A percentile compares a stretch with the other conserved stretches of the same genome.
phyloP scores from a whole-genome alignment of 2,113 vertebrate species.

The Archocentrus centrarchus region DNA sequence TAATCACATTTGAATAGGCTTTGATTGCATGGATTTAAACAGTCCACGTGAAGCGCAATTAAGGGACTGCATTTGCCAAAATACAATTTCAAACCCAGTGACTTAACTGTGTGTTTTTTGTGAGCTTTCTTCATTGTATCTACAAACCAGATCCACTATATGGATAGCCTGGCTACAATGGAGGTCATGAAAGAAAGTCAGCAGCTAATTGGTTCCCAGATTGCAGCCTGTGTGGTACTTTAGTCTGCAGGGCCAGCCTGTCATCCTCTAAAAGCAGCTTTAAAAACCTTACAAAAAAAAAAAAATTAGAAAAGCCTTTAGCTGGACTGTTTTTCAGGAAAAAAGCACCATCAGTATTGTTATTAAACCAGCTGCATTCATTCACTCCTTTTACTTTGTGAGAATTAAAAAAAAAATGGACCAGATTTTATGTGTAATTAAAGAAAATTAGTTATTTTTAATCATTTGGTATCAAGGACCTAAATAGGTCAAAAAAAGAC shows the following conservation, averaged over 20 bases:
- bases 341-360: background rate
- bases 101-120: background rate
- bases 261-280: background rate
- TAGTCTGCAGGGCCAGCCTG: background rate
- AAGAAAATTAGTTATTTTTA: background rate
- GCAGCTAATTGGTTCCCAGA: background rate
- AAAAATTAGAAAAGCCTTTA: background rate
- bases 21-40: background rate
- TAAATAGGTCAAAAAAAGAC: background rate
- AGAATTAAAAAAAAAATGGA: background rate
- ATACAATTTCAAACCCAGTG: background rate
- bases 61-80: background rate
- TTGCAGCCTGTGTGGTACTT: background rate
- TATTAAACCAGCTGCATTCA: background rate
- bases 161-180: background rate
- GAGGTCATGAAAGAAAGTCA: background rate
- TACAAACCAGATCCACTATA: background rate
- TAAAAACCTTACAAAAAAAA: background rate
- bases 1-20: background rate
- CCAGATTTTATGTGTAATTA: background rate
- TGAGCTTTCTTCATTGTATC: background rate
- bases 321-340: background rate
- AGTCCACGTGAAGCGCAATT: slow-evolving; percentile 1
- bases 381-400: background rate
- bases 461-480: background rate